Evolutionary conservation across 1,140 invertebrate genomes (phyloP).

Genomic region (Drosophila virilis): DNA sequence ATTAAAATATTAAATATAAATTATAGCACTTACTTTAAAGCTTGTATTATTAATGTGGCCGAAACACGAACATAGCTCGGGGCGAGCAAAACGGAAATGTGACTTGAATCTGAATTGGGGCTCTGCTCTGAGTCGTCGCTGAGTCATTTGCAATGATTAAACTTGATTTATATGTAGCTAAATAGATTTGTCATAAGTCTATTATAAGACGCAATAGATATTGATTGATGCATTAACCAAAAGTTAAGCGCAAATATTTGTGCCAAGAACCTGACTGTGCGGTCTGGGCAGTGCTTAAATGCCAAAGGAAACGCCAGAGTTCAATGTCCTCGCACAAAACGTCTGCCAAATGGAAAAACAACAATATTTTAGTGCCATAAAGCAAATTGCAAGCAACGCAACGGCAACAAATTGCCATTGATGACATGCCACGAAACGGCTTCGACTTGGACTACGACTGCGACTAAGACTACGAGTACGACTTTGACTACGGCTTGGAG

Average conservation of each 20-base stretch:
- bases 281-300: conserved; percentile 23
- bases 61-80: conserved; percentile 55
- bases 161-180: conserved; percentile 15
- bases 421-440: conserved; percentile 53
- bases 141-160: conserved; percentile 17
- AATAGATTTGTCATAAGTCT: conserved; percentile 1
- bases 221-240: conserved; percentile 18
- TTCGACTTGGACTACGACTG: conserved; percentile 3
- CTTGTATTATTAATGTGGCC: conserved; percentile 45
- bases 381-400: conserved; percentile 60
- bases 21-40: conserved; percentile 31
- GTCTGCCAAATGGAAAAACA: conserved; percentile 58
- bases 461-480: conserved; percentile 1
- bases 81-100: conserved; percentile 40
- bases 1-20: conserved; percentile 75
- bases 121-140: background rate
- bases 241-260: background rate
- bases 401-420: conserved; percentile 63
- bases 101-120: conserved; percentile 32
- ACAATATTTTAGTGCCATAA: conserved; percentile 64
- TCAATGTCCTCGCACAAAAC: conserved; percentile 61
- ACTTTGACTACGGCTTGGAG: conserved; percentile 5
- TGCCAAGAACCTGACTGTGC: conserved; percentile 5
- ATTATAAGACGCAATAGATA: conserved; percentile 1
- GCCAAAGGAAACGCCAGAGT: conserved; percentile 50